phyloP scores from a whole-genome alignment of 2,888 invertebrate genomes.

The Iselma pallidipennis region DNA sequence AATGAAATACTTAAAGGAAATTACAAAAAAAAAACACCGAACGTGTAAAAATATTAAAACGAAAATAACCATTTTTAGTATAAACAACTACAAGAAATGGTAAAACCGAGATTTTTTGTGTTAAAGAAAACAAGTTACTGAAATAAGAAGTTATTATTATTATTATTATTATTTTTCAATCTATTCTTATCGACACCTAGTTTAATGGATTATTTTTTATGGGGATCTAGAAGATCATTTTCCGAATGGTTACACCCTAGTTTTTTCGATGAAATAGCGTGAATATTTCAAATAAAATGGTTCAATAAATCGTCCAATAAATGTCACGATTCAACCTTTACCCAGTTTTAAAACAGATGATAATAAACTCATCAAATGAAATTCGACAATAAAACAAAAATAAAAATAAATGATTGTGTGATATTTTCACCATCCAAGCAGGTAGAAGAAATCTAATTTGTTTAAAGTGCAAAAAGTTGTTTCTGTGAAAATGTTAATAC shows the following conservation, averaged over 20 bases:
- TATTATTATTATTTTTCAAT: background rate
- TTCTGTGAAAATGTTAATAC: no score
- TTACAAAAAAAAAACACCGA: background rate
- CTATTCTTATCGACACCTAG: background rate
- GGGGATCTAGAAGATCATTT: background rate
- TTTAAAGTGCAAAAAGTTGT: no score
- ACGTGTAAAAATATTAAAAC: background rate
- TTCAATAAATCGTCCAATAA: constrained; percentile 18
- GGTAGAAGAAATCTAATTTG: no score
- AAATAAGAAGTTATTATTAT: background rate
- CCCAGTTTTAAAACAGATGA: constrained; percentile 2
- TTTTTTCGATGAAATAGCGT: background rate
- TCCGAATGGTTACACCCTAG: background rate
- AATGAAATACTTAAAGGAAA: no score
- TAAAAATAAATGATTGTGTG: no score
- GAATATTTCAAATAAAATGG: background rate
- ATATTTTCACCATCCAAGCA: no score
- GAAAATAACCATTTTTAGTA: background rate
- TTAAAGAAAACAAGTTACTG: background rate
- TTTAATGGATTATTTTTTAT: background rate
- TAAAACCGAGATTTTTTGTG: background rate
- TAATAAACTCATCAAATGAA: constrained; percentile 5
- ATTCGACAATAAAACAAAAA: constrained; percentile 6
- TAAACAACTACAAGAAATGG: no score
- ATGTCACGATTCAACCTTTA: constrained; percentile 20